Evolutionary conservation across 2,113 vertebrate genomes (phyloP).

Genomic region (Anser cygnoides): DNA sequence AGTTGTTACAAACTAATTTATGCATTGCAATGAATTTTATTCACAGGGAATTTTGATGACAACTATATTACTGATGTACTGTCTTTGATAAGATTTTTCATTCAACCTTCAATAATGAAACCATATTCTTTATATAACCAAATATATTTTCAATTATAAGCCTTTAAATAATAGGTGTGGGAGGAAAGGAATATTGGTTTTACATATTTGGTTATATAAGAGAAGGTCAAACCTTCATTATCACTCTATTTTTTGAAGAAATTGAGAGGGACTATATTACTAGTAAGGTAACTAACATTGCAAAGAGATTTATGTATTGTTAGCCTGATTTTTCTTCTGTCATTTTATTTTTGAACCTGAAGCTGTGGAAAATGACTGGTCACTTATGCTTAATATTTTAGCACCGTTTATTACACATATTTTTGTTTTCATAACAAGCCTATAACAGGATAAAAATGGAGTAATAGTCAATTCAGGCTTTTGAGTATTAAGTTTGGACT

Average conservation of each 20-base stretch:
- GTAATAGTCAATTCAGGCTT: background rate
- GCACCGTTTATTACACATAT: background rate
- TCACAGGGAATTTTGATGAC: background rate
- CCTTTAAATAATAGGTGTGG: background rate
- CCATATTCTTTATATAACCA: background rate
- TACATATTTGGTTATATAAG: background rate
- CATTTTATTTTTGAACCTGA: background rate
- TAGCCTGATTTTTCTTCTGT: background rate
- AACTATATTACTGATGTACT: background rate
- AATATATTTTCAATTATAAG: background rate
- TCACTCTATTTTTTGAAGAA: background rate
- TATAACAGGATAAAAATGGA: background rate
- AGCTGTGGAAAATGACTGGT: background rate
- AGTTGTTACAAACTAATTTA: conserved; percentile 43
- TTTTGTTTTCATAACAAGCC: background rate
- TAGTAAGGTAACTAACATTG: conserved; percentile 2
- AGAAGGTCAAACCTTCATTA: conserved; percentile 15
- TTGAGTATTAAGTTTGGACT: background rate
- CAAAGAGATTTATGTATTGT: background rate
- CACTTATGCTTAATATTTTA: background rate
- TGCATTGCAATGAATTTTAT: background rate
- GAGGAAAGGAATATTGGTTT: background rate
- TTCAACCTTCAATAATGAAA: background rate
- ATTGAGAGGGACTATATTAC: background rate
- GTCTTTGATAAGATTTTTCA: background rate